phyloP scores from a whole-genome alignment of 2,797 vertebrate species.

The Trachops cirrhosus region DNA sequence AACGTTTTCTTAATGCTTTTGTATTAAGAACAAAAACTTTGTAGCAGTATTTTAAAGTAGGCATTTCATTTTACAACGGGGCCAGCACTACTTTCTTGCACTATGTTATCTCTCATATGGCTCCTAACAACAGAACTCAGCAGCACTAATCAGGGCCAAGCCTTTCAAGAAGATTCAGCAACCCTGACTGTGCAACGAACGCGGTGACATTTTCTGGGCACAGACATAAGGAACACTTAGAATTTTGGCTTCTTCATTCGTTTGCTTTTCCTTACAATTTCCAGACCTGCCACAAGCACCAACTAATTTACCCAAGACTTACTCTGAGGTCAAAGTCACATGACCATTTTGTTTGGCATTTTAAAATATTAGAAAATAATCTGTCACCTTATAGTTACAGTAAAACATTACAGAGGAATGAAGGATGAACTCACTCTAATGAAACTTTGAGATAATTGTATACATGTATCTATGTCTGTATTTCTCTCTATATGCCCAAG shows the following conservation, averaged over 20 bases:
- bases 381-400: not conserved
- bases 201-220: conserved; percentile 67
- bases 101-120: conserved; percentile 9
- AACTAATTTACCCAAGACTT: conserved; percentile 22
- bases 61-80: conserved; percentile 25
- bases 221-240: conserved; percentile 25
- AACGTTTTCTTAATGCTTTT: conserved; percentile 38
- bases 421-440: not conserved
- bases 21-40: not conserved
- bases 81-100: not conserved
- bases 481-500: not conserved
- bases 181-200: not conserved
- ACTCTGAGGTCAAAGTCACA: conserved; percentile 49
- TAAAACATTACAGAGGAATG: not conserved
- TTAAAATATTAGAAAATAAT: not conserved
- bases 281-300: conserved; percentile 54
- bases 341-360: not conserved
- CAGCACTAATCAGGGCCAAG: not conserved
- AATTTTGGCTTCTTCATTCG: conserved; percentile 49
- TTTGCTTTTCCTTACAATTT: conserved; percentile 60
- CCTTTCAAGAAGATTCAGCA: conserved; percentile 56
- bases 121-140: conserved; percentile 32
- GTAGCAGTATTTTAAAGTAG: conserved; percentile 18
- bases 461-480: not conserved
- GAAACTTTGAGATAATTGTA: not conserved